These are phyloP conservation scores for Vanessa tameamea DNA, from an alignment of 1,140 invertebrate species.

Conservation along the genomic window DNA sequence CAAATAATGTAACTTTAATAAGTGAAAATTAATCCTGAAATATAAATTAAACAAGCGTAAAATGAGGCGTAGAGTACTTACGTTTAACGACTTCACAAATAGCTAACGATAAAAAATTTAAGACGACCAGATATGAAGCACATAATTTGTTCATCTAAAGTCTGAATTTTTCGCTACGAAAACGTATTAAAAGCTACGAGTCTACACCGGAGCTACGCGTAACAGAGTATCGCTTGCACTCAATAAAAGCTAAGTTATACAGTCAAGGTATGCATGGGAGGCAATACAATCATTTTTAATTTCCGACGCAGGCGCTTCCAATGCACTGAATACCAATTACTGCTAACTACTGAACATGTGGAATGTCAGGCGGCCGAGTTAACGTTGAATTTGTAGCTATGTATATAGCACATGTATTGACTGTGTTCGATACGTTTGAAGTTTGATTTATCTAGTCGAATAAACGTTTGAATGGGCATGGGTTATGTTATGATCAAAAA, in stretches of 20 bases:
- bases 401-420: background rate
- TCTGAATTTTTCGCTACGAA: background rate
- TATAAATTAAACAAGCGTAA: too few relatives aligned
- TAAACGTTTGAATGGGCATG: background rate
- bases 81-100: too few relatives aligned
- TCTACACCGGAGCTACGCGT: slow-evolving; percentile 3
- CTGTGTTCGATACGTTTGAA: slow-evolving; percentile 3
- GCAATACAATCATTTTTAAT: slow-evolving; percentile 76
- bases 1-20: too few relatives aligned
- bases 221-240: slow-evolving; percentile 34
- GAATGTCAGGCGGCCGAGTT: slow-evolving; percentile 57
- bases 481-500: background rate
- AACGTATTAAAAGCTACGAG: slow-evolving; percentile 4
- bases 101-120: too few relatives aligned
- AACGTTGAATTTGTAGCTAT: slow-evolving; percentile 51
- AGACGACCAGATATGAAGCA: too few relatives aligned
- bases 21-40: too few relatives aligned
- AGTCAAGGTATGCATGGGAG: slow-evolving; percentile 45
- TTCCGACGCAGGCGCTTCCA: slow-evolving; percentile 58
- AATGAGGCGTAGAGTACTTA: too few relatives aligned
- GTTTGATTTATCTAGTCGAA: slow-evolving; percentile 22
- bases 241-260: slow-evolving; percentile 45
- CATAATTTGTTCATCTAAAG: too few relatives aligned
- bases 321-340: slow-evolving; percentile 75
- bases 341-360: slow-evolving; percentile 62